Base-by-base conservation (phyloP, 2,113 vertebrate genomes). In the Gobiocypris rarus region DNA sequence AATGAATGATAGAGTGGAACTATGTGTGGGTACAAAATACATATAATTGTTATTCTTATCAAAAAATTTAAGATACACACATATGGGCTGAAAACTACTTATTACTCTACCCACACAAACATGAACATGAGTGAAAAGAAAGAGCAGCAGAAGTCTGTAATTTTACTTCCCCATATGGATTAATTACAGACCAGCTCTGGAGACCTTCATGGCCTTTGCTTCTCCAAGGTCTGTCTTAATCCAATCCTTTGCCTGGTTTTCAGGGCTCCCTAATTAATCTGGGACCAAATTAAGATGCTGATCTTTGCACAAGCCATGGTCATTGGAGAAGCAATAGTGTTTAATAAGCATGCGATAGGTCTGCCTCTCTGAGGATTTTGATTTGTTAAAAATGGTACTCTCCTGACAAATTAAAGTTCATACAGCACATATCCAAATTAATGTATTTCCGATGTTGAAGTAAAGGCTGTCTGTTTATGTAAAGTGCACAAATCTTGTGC, bases 141-240 rank as follows among this genome's bases (percentile, higher is more conserved):
- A 81, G 81, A 81, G 38, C 59, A 88, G 87, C 73, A 56, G 69
- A 54, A 85, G 84, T 87, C 86, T 86, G 89, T 52, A 81, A 88
- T 85, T 89, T 81, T 77, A 79, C 85, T 85, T 65, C 52, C 91
- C 91, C 92, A 91, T 92, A 90, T 92, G 92, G 92, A 84, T 88
- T 92, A 91, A 91, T 93, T 93, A 91, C 87, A 84, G 73, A 79
- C 81, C 86, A 75, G 71, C 89, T 89, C 87, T 38, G 67, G 85
- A 88, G 87, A 89, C 34, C 31, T 83, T 19, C 19, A 48, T 89
- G 88, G 86, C 89, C 89, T 91, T 91, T 91, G 82, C 86, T 76
- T 88, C 58, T 26, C 69, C 83, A 87, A 43, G 83, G 86, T 63
- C 80, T 56, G 75, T 67, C 75, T 88, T 86, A 82, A 77, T 43